These are phyloP conservation scores for Spondyliosoma cantharus DNA, from an alignment of 2,797 vertebrate species.

Conservation along the genomic window DNA sequence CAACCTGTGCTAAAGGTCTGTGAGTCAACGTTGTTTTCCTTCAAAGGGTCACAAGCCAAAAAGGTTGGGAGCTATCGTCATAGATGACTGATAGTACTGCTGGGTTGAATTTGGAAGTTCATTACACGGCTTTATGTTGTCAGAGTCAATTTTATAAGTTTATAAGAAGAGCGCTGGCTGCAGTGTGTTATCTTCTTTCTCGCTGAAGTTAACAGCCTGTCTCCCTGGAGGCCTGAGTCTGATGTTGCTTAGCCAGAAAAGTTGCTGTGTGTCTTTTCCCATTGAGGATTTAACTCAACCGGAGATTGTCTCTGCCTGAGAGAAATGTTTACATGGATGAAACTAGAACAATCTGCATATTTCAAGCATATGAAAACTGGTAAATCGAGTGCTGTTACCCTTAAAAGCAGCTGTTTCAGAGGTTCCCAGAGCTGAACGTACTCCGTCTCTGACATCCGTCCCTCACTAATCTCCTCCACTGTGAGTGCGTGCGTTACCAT, in stretches of 20 bases:
- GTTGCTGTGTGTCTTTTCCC: conserved; percentile 19
- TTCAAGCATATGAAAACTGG: conserved; percentile 28
- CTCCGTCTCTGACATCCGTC: conserved; percentile 20
- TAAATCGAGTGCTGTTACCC: background rate
- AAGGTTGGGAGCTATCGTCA: background rate
- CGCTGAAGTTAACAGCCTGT: conserved; percentile 28
- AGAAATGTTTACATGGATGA: conserved; percentile 32
- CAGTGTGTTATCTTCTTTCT: conserved; percentile 12
- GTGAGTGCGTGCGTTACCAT: conserved; percentile 27
- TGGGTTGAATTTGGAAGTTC: conserved; percentile 24
- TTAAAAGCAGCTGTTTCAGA: conserved; percentile 50
- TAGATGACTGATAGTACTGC: background rate
- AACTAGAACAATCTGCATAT: conserved; percentile 13
- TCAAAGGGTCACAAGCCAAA: background rate
- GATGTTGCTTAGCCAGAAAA: conserved; percentile 25
- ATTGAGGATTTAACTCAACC: conserved; percentile 31
- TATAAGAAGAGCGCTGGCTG: conserved; percentile 8
- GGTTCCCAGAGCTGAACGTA: conserved; percentile 28
- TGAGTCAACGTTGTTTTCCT: background rate
- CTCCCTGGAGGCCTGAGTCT: conserved; percentile 14
- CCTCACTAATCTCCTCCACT: conserved; percentile 14
- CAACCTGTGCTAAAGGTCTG: background rate
- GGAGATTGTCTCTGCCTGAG: conserved; percentile 25
- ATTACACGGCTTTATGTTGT: background rate
- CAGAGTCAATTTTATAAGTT: background rate